These are phyloP conservation scores for Marmota monax DNA, from an alignment of 2,113 vertebrate genomes.

Conservation along the genomic window DNA sequence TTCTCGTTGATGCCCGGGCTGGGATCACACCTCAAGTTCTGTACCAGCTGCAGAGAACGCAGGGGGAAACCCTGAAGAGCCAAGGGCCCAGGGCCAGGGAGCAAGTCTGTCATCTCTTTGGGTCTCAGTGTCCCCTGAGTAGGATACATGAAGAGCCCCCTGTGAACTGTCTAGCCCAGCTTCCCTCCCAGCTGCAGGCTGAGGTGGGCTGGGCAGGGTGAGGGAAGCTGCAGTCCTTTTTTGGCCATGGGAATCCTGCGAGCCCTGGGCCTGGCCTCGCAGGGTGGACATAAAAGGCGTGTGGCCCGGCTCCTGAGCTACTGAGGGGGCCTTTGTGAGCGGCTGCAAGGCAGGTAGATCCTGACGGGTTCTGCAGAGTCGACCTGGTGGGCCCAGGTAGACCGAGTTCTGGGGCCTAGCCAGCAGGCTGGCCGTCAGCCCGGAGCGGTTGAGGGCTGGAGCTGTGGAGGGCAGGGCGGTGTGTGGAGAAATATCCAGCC, in stretches of 20 bases:
- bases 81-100: not conserved
- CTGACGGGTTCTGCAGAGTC: not conserved
- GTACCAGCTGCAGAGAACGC: not conserved
- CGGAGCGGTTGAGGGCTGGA: not conserved
- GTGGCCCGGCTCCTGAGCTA: not conserved
- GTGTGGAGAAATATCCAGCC: not conserved
- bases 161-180: not conserved
- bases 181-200: not conserved
- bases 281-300: conserved; percentile 75
- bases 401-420: not conserved
- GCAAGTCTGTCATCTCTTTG: not conserved
- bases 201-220: conserved; percentile 36
- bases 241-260: conserved; percentile 68
- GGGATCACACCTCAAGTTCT: not conserved
- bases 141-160: not conserved
- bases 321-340: not conserved
- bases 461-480: too few species aligned
- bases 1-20: not conserved
- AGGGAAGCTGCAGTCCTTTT: conserved; percentile 67
- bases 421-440: not conserved
- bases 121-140: conserved; percentile 23
- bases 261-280: conserved; percentile 2
- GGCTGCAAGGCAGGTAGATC: not conserved
- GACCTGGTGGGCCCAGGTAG: not conserved
- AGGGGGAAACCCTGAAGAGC: not conserved